Base-by-base conservation (phyloP, 2,888 invertebrate genomes). In the Andrena minutula region DNA sequence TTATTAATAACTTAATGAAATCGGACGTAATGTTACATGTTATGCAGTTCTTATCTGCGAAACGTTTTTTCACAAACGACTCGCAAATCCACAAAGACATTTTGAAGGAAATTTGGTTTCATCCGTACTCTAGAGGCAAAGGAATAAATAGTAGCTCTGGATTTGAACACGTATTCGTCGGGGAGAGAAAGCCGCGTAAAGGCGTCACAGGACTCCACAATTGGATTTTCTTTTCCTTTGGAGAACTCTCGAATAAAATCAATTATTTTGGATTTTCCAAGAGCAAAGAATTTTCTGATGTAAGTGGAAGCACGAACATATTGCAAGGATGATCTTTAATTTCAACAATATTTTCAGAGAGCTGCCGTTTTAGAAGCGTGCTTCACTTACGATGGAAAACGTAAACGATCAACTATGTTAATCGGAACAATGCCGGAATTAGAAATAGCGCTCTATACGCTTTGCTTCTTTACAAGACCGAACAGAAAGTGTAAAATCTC, bases 121-220 rank as follows among this genome's bases (percentile, higher is more conserved):
- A 94, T 12, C 89, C 94, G 63, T 96, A 95, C 89, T 91, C 95
- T 20, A 88, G 95, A 73, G 90, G 93, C 88, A 86, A 91, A 60
- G 88, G 92, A 12, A 87, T 91, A 53, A 85, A 93, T 23, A 95
- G 95, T 75, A 95, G 95, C 80, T 95, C 95, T 73, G 96, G 95
- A 10, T 96, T 96, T 90, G 96, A 96, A 90, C 96, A 96, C 91
- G 94, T 95, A 20, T 95, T 95, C 89, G 92, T 95, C n/a, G 95
- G 95, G 16, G 96, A 96, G 91, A 95, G 95, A 85, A 93, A 94
- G 77, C 65, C 70, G 0, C 68, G 79, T 5, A 93, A 93, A 53
- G 93, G 94, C 79, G 94, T 96, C 5, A 94, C 94, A 41, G 95
- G 95, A 4, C 93, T 96, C 86, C 95, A 96, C 91, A 95, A 95